These are phyloP conservation scores for Tyrannus savana DNA, from an alignment of 2,113 vertebrate genomes.

Conservation along the genomic window DNA sequence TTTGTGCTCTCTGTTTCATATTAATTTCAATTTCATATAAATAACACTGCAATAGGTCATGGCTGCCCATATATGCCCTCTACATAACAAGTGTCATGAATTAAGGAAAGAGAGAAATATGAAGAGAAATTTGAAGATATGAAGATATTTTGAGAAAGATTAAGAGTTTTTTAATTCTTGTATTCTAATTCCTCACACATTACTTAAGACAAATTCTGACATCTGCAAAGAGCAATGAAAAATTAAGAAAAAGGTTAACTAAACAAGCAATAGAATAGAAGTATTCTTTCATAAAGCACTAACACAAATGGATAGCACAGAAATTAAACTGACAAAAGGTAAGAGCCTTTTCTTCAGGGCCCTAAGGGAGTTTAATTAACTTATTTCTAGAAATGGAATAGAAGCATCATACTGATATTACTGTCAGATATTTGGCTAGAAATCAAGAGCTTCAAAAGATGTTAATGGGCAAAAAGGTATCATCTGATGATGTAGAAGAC, in stretches of 20 bases:
- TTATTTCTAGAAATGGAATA: conserved; percentile 3
- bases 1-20: background rate
- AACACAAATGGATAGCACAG: background rate
- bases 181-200: background rate
- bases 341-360: conserved; percentile 23
- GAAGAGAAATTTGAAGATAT: background rate
- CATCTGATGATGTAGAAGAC: background rate
- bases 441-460: conserved; percentile 50
- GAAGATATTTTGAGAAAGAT: background rate
- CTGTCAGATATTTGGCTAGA: conserved; percentile 62
- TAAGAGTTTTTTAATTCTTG: background rate
- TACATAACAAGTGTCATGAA: background rate
- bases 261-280: background rate
- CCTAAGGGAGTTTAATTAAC: conserved; percentile 53
- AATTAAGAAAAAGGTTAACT: background rate
- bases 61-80: background rate
- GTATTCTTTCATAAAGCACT: background rate
- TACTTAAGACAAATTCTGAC: background rate
- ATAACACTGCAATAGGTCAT: background rate
- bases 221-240: background rate
- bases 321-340: conserved; percentile 57
- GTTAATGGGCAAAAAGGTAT: conserved; percentile 1
- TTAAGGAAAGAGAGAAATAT: background rate
- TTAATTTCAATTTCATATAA: background rate
- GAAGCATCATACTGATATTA: conserved; percentile 24